A percentile compares a stretch with the other conserved stretches of the same genome.
phyloP scores from a whole-genome alignment of 30 jellyfish, hydroid and myxozoan genomes.

The Chironex yamaguchii region DNA sequence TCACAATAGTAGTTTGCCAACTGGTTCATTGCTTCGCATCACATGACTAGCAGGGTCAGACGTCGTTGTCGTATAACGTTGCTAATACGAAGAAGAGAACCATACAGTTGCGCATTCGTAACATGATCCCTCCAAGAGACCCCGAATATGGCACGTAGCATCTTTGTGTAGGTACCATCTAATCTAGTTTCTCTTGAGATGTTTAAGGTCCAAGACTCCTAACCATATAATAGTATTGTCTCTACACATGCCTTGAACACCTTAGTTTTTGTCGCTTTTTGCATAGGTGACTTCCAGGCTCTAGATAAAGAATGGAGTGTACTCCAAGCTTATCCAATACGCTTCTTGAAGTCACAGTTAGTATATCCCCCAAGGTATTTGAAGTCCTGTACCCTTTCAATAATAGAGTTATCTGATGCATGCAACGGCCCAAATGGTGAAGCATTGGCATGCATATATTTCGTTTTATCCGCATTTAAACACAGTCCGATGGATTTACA shows the following conservation, averaged over 20 bases:
- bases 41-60: neutral
- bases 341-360: neutral
- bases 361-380: neutral
- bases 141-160: constrained; percentile 12
- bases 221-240: neutral
- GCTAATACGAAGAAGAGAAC: neutral
- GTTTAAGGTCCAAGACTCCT: neutral
- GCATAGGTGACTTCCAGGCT: neutral
- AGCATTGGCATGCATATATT: constrained; percentile 12
- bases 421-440: neutral
- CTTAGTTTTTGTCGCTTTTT: neutral
- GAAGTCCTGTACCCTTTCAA: neutral
- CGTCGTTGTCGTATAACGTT: neutral
- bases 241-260: neutral
- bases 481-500: constrained; percentile 8
- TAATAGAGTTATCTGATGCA: neutral
- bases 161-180: constrained; percentile 38
- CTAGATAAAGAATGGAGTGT: neutral
- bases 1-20: constrained; percentile 27
- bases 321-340: neutral
- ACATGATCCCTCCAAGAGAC: constrained; percentile 37
- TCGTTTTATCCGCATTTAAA: constrained; percentile 15
- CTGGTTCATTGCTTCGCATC: neutral
- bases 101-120: constrained; percentile 25
- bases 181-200: neutral